Evolutionary conservation across 2,797 vertebrate genomes (phyloP).

Genomic region (Anolis apletophallus): DNA sequence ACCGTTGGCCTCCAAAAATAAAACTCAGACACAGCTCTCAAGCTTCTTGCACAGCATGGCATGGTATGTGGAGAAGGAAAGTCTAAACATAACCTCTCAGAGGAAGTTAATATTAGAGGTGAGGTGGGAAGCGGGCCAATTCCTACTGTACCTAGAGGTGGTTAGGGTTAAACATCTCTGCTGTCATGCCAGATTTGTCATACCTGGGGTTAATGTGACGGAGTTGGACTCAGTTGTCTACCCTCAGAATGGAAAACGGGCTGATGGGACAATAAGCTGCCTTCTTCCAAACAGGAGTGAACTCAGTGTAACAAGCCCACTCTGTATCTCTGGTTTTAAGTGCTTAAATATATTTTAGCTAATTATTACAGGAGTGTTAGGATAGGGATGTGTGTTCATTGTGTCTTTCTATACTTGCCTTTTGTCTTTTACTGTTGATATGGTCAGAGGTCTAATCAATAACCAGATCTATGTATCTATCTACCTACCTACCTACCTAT

Average conservation of each 20-base stretch:
- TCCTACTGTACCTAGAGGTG: neutral
- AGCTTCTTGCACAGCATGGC: neutral
- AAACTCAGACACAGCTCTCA: neutral
- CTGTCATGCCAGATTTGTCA: neutral
- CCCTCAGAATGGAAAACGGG: no score
- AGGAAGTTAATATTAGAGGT: constrained; percentile 2
- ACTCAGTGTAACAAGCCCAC: neutral
- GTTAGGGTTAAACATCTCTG: neutral
- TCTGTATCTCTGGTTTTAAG: neutral
- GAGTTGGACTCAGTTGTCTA: neutral
- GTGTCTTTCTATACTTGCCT: no score
- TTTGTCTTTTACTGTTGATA: no score
- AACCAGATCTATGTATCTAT: no score
- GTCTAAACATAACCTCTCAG: constrained; percentile 27
- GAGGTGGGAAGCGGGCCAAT: neutral
- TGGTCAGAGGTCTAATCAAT: no score
- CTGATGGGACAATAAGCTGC: neutral
- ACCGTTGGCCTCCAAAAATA: neutral
- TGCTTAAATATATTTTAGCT: no score
- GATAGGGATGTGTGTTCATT: no score
- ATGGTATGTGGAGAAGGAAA: neutral
- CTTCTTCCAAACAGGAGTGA: neutral
- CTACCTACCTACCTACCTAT: no score
- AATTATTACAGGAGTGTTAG: no score
- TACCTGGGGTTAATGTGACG: neutral